Conservation (phyloP, 2,888 invertebrate species). For the Macrophya alboannulata region DNA sequence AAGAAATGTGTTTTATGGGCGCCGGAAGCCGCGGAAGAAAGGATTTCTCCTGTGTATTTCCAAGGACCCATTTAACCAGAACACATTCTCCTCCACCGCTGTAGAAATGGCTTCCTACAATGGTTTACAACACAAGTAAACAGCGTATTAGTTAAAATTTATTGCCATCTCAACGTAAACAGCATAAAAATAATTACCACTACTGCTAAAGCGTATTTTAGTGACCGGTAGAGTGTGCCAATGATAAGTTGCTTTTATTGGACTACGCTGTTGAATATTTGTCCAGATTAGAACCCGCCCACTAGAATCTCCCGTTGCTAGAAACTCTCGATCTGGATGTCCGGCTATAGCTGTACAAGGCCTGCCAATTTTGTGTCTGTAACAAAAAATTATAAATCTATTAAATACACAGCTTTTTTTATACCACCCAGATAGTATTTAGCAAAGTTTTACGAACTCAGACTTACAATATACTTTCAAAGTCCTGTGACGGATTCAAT, state of each 20-base stretch:
- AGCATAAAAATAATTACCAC: constrained; percentile 67
- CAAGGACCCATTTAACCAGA: constrained; percentile 88
- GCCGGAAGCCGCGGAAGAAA: constrained; percentile 88
- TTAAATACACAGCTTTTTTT: background rate
- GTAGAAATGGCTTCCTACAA: constrained; percentile 85
- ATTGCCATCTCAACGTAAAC: constrained; percentile 4
- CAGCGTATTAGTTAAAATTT: constrained; percentile 28
- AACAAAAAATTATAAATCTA: background rate
- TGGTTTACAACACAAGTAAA: constrained; percentile 31
- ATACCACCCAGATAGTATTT: background rate
- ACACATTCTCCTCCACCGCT: constrained; percentile 91
- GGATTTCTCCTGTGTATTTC: constrained; percentile 80
- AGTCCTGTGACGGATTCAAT: constrained; percentile 71
- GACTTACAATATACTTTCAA: constrained; percentile 70
- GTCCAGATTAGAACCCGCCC: constrained; percentile 87
- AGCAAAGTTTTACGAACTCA: background rate
- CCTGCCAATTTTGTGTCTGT: constrained; percentile 71
- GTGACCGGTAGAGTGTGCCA: constrained; percentile 90
- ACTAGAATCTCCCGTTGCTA: constrained; percentile 86
- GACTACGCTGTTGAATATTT: constrained; percentile 75
- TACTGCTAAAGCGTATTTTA: constrained; percentile 85
- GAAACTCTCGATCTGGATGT: constrained; percentile 85
- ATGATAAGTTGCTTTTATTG: constrained; percentile 83
- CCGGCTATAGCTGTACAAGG: constrained; percentile 85
- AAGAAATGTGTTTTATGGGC: constrained; percentile 84